These are phyloP conservation scores for Mastacembelus armatus DNA, from an alignment of 2,797 vertebrate species.

Conservation along the genomic window DNA sequence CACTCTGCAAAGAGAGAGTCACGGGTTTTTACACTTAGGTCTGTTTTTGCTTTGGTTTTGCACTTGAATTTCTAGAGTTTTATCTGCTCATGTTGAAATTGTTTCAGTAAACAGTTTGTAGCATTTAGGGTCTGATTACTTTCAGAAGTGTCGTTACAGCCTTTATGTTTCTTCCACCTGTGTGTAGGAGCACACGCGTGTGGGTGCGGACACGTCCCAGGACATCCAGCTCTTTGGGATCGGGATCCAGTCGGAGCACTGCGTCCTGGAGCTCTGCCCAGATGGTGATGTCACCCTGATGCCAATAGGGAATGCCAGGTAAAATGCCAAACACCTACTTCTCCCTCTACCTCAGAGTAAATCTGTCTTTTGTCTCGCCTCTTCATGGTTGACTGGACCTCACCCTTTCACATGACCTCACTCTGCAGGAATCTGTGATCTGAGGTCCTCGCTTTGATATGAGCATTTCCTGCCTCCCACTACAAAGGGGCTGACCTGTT, in stretches of 20 bases:
- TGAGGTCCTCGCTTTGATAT: conserved; percentile 63
- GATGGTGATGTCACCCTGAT: conserved; percentile 93
- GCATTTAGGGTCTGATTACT: conserved; percentile 19
- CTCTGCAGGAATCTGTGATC: conserved; percentile 63
- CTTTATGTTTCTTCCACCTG: conserved; percentile 50
- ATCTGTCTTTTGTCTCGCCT: conserved; percentile 20
- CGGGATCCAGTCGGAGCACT: conserved; percentile 96
- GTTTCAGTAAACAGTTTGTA: conserved; percentile 3
- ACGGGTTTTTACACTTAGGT: conserved; percentile 24
- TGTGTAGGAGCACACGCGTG: conserved; percentile 90
- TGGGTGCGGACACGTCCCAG: conserved; percentile 97
- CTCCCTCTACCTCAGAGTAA: conserved; percentile 5
- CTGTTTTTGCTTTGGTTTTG: conserved; percentile 24
- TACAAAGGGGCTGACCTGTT: conserved; percentile 33
- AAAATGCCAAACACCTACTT: conserved; percentile 53
- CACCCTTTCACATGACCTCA: conserved; percentile 75
- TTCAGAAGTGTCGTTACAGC: conserved; percentile 17
- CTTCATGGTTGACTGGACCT: conserved; percentile 58
- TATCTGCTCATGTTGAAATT: not conserved
- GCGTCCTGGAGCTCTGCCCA: conserved; percentile 89
- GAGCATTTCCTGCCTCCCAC: conserved; percentile 48
- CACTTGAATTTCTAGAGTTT: not conserved
- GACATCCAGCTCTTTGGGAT: conserved; percentile 99
- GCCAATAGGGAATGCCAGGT: conserved; percentile 93
- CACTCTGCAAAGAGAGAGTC: conserved; percentile 45